A percentile compares a stretch with the other conserved stretches of the same genome.
Conservation (phyloP, 2,797 vertebrate genomes). For the Tapirus indicus region DNA sequence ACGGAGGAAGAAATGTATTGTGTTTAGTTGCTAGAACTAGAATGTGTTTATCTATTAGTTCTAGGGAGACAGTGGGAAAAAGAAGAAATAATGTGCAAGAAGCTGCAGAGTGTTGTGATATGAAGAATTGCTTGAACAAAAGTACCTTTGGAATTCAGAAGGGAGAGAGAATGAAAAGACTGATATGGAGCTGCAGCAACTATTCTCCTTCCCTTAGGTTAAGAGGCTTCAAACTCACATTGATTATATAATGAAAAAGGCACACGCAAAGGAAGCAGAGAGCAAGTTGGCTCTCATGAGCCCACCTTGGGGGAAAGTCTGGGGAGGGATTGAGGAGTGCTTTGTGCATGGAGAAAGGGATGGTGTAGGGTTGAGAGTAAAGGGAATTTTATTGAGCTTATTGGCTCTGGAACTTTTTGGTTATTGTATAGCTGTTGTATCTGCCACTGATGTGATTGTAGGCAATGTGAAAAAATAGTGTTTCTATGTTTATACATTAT, state of each 20-base stretch:
- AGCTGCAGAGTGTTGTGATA: background rate
- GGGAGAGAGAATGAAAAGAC: background rate
- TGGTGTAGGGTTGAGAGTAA: background rate
- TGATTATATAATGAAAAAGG: background rate
- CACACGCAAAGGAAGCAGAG: background rate
- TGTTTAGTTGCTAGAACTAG: conserved; percentile 37
- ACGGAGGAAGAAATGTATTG: background rate
- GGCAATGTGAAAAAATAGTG: background rate
- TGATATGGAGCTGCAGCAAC: background rate
- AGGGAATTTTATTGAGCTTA: background rate
- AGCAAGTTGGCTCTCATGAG: background rate
- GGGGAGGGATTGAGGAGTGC: background rate
- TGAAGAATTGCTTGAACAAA: background rate
- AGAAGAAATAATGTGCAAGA: background rate
- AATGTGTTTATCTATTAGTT: background rate
- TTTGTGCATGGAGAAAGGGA: background rate
- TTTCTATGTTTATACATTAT: background rate
- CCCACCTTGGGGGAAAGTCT: background rate
- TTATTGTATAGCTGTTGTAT: background rate
- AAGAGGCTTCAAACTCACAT: background rate
- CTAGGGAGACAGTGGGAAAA: background rate
- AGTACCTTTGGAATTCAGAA: conserved; percentile 31
- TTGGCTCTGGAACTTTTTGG: conserved; percentile 21
- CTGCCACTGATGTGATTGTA: background rate
- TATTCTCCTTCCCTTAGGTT: background rate